phyloP scores from a whole-genome alignment of 2,888 invertebrate species.

The Rhingia campestris region DNA sequence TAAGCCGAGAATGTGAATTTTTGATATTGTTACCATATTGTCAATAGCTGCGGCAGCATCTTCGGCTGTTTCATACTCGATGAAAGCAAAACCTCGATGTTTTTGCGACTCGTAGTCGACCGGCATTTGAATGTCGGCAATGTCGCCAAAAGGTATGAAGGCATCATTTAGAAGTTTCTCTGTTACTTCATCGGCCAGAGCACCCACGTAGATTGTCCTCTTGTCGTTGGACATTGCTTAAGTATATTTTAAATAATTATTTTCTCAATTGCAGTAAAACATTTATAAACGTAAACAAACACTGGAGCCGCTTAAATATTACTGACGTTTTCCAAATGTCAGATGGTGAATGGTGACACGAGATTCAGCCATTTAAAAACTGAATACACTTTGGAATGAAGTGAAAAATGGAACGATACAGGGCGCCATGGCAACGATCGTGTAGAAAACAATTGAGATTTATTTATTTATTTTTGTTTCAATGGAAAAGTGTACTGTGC shows the following conservation, averaged over 20 bases:
- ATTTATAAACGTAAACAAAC: slow-evolving; percentile 57
- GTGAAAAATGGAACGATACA: neutral
- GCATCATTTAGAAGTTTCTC: slow-evolving; percentile 97
- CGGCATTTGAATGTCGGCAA: slow-evolving; percentile 98
- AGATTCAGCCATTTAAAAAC: neutral
- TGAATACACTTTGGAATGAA: neutral
- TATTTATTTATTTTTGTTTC: neutral
- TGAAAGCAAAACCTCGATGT: slow-evolving; percentile 99
- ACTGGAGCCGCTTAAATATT: neutral
- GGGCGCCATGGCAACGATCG: slow-evolving; percentile 16
- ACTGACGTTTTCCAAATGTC: slow-evolving; percentile 14
- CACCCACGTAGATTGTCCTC: slow-evolving; percentile 93
- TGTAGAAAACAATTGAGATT: neutral
- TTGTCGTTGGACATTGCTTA: slow-evolving; percentile 87
- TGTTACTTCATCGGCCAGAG: slow-evolving; percentile 96
- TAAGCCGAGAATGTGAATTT: neutral
- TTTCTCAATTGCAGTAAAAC: neutral
- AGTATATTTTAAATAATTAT: slow-evolving; percentile 61
- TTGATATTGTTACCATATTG: slow-evolving; percentile 91
- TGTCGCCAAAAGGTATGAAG: slow-evolving; percentile 99
- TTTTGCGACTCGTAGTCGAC: slow-evolving; percentile 98
- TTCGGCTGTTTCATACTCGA: slow-evolving; percentile 98
- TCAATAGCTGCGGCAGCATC: slow-evolving; percentile 99
- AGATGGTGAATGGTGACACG: neutral
- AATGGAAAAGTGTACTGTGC: neutral